These are phyloP conservation scores for Asbolus verrucosus DNA, from an alignment of 1,140 invertebrate genomes.

Conservation along the genomic window DNA sequence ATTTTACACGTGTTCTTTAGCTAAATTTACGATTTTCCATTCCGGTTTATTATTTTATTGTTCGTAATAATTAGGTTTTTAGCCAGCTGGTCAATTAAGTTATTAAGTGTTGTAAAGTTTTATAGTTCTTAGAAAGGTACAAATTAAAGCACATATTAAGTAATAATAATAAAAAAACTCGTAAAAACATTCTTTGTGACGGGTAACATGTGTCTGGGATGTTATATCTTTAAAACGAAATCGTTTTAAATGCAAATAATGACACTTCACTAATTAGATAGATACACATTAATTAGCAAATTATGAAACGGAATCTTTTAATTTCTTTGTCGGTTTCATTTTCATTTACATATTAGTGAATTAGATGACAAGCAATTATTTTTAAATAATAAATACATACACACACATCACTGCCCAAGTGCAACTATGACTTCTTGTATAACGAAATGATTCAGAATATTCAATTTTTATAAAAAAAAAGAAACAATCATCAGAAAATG, in stretches of 20 bases:
- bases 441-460: too few relatives aligned
- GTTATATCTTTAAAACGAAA: conserved; percentile 1
- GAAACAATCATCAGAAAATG: too few relatives aligned
- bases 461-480: too few relatives aligned
- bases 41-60: conserved; percentile 37
- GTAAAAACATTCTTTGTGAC: conserved; percentile 11
- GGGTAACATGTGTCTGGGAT: not conserved
- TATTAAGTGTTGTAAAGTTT: conserved; percentile 35
- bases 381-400: too few relatives aligned
- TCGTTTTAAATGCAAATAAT: conserved; percentile 2
- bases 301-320: not conserved
- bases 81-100: conserved; percentile 22
- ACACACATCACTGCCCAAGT: too few relatives aligned
- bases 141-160: conserved; percentile 13
- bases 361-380: too few relatives aligned
- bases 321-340: too few relatives aligned
- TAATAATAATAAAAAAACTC: conserved; percentile 11
- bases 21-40: conserved; percentile 30
- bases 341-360: too few relatives aligned
- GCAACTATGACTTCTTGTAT: too few relatives aligned
- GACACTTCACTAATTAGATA: not conserved
- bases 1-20: conserved; percentile 34
- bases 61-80: conserved; percentile 26
- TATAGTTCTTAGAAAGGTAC: conserved; percentile 24
- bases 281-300: not conserved